Percentiles rank a stretch among this genome's conserved stretches.
phyloP scores from a whole-genome alignment of 2,797 vertebrate species.

The Sebastes kiyomatsui region DNA sequence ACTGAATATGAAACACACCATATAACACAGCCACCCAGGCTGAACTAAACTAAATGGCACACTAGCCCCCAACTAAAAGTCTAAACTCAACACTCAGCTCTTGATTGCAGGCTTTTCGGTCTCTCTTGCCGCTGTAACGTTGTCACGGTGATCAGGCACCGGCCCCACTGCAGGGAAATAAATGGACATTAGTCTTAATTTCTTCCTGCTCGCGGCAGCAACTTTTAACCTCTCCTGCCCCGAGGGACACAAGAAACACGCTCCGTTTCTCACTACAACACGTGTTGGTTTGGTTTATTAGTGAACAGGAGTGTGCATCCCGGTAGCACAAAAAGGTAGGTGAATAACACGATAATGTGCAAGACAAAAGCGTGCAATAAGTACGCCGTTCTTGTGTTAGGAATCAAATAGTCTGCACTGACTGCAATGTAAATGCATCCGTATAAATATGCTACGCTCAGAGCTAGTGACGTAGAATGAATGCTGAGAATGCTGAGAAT shows the following conservation, averaged over 20 bases:
- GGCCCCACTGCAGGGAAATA: slow-evolving; percentile 11
- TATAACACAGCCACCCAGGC: slow-evolving; percentile 20
- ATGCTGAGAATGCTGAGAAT: too few relatives aligned
- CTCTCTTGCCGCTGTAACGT: neutral
- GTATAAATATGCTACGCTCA: too few relatives aligned
- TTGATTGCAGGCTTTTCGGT: slow-evolving; percentile 11
- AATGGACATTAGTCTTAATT: slow-evolving; percentile 53
- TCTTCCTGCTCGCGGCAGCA: slow-evolving; percentile 19
- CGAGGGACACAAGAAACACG: neutral
- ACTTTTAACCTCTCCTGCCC: slow-evolving; percentile 23
- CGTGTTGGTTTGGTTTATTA: neutral
- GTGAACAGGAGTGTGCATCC: neutral
- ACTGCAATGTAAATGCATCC: too few relatives aligned
- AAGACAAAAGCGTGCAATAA: too few relatives aligned
- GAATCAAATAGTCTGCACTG: too few relatives aligned
- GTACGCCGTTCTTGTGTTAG: too few relatives aligned
- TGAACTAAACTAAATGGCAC: slow-evolving; percentile 31
- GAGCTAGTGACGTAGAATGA: too few relatives aligned
- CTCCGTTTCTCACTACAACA: neutral
- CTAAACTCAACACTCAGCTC: neutral
- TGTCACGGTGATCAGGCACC: slow-evolving; percentile 13
- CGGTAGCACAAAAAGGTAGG: too few relatives aligned
- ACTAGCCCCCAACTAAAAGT: slow-evolving; percentile 27
- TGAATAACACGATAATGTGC: too few relatives aligned
- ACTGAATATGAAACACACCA: slow-evolving; percentile 38